Conservation (phyloP, 2,888 invertebrate genomes). For the Drosophila fulvimacula region DNA sequence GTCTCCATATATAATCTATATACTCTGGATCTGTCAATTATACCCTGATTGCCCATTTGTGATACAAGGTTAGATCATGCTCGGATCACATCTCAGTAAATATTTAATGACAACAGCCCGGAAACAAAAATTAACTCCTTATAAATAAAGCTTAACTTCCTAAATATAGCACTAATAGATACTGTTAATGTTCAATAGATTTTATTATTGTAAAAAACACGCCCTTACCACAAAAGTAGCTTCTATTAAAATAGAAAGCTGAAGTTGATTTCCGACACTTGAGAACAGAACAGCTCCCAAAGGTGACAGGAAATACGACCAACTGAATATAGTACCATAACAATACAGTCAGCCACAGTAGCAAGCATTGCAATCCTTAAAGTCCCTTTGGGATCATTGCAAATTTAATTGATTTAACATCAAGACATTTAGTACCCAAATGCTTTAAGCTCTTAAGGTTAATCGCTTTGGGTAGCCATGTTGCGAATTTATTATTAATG, state of each 20-base stretch:
- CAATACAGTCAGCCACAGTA: conserved; percentile 52
- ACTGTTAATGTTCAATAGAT: neutral
- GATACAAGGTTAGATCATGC: no score
- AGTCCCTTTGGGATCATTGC: conserved; percentile 11
- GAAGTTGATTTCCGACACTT: neutral
- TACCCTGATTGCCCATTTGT: no score
- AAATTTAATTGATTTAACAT: conserved; percentile 34
- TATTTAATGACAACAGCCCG: no score
- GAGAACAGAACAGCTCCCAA: conserved; percentile 18
- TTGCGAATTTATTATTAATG: conserved; percentile 48
- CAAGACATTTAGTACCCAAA: conserved; percentile 17
- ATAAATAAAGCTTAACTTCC: no score
- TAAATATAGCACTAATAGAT: no score
- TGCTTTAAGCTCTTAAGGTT: conserved; percentile 18
- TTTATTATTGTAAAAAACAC: neutral
- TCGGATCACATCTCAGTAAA: no score
- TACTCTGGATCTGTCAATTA: no score
- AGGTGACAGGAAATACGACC: conserved; percentile 37
- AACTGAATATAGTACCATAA: conserved; percentile 28
- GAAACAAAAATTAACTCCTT: no score
- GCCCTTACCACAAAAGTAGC: neutral
- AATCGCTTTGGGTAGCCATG: conserved; percentile 20
- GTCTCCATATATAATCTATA: no score
- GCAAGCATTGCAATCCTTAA: neutral
- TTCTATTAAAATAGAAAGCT: neutral